These are phyloP conservation scores for Nemoura dubitans DNA, from an alignment of 2,888 invertebrate genomes.

Conservation along the genomic window DNA sequence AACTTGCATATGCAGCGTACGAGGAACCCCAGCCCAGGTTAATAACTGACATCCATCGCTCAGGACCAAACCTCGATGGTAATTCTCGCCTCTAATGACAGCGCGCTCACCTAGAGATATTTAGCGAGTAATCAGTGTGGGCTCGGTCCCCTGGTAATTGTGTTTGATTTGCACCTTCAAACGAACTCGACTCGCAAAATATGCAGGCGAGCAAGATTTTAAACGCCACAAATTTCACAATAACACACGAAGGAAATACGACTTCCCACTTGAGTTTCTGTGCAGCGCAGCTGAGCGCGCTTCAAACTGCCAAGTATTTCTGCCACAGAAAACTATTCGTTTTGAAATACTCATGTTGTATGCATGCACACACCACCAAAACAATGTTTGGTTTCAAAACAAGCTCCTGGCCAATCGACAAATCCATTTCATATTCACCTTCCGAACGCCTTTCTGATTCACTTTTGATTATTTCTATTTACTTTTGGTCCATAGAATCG, in stretches of 20 bases:
- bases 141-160: neutral
- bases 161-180: neutral
- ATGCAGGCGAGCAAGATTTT: neutral
- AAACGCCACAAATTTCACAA: neutral
- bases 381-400: neutral
- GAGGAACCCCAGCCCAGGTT: neutral
- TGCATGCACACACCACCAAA: neutral
- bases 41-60: neutral
- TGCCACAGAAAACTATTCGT: too few species aligned
- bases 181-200: neutral
- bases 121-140: slow-evolving; percentile 12
- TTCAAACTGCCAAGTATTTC: too few species aligned
- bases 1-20: neutral
- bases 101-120: neutral
- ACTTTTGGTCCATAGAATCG: slow-evolving; percentile 7
- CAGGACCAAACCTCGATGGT: neutral
- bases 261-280: neutral
- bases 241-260: neutral
- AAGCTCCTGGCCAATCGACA: neutral
- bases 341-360: too few species aligned
- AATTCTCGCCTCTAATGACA: neutral
- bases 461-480: slow-evolving; percentile 12
- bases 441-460: neutral
- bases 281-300: too few species aligned
- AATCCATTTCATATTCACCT: neutral